Base-by-base conservation (phyloP, 2,888 invertebrate genomes). In the Sphecodes monilicornis region DNA sequence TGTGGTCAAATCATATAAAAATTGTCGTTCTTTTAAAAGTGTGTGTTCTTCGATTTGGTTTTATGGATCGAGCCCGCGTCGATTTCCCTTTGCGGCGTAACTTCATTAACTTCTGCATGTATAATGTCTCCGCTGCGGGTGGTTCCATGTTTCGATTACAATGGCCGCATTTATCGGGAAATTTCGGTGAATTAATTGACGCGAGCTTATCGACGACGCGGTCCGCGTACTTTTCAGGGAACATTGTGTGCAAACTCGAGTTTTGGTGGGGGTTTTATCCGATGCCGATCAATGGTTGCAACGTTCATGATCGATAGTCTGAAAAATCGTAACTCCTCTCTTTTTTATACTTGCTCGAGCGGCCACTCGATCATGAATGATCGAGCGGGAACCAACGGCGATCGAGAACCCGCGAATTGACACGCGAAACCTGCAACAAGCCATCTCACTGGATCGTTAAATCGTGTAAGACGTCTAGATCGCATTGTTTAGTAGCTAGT, bases 271-370 rank as follows among this genome's bases (percentile, higher is more conserved):
- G 13, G 64, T 39, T 57, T 77, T 76, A 76, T 68, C 76, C 76
- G 32, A 70, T 16, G 46, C 29, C 64, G 86, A 86, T 86, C 78
- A 77, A 84, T 77, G 64, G 73, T 69, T 54, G 54, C 64, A 77
- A 77, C 60, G 75, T 50, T 68, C 43, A 29, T 84, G 87, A 87
- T 81, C 87, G 87, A 87, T 79, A 78, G 39, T 66, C 43, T 54
- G 83, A 84, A 41, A 87, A 81, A 84, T 86, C 71, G 80, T 54
- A 50, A 80, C 50, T 78, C 73, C 29, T 36, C 36, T 11, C 4
- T 36, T 26, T 32, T 18, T 54, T n/a, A 2, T 64, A 16, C 66
- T 57, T n/a, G 57, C 32, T 5, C 66, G 76, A 41, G 29, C 41
- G 32, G 46, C 6, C 73, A n/a, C 41, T 80, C 82, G 80, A 82